A percentile compares a stretch with the other conserved stretches of the same genome.
Conservation (phyloP, 2,888 invertebrate genomes). For the Schrankia costaestrigalis region DNA sequence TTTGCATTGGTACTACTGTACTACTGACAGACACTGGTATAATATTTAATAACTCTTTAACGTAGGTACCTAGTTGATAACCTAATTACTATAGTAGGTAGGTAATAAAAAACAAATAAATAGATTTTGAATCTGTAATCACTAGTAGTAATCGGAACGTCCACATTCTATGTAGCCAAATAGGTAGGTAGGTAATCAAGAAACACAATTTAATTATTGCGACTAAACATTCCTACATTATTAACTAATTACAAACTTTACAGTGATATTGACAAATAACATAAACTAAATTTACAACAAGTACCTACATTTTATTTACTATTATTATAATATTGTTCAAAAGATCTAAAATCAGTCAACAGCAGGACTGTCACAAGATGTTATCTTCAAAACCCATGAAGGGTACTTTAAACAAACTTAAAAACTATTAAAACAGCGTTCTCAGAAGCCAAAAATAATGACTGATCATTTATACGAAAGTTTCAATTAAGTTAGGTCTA, state of each 20-base stretch:
- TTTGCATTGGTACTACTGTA: no score
- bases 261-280: conserved; percentile 12
- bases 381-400: no score
- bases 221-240: conserved; percentile 12
- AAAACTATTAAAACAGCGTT: no score
- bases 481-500: no score
- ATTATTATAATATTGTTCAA: conserved; percentile 17
- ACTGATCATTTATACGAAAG: no score
- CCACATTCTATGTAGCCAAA: conserved; percentile 16
- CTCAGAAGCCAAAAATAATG: no score
- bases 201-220: conserved; percentile 16
- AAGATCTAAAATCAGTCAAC: conserved; percentile 23
- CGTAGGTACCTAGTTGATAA: no score
- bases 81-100: no score
- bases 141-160: conserved; percentile 12
- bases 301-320: background rate
- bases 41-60: no score
- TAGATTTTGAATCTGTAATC: conserved; percentile 31
- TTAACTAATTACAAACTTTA: conserved; percentile 22
- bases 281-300: background rate
- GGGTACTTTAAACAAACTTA: no score
- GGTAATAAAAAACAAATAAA: conserved; percentile 2
- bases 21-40: no score
- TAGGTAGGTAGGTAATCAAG: conserved; percentile 1
- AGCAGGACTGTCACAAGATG: conserved; percentile 11